Evolutionary conservation across 2,888 invertebrate genomes (phyloP), one percentile per base, ranked within the genome.

Genomic region (Drosophila mimetica): DNA sequence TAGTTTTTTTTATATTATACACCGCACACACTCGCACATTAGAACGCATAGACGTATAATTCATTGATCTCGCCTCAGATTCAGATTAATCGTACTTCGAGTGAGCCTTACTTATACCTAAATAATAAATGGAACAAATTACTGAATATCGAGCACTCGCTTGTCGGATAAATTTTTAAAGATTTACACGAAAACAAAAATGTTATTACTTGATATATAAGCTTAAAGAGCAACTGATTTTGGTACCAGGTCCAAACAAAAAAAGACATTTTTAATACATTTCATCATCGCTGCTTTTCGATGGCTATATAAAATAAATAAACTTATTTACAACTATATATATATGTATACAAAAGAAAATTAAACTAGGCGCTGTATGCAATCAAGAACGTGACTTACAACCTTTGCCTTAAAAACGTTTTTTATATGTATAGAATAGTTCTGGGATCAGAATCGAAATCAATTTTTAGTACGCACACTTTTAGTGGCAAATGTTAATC

Each of bases 321-420:
- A 41, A 61, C 44, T 39, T 65, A 73, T 61, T 52, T 67, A 67
- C 47, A 72, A 34, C 13, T 42, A 69, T 60, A 55, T 57, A 9
- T 42, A 69, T 60, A 55, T 57, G 9, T 52, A 74, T 50, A 60
- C 44, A 64, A 42, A 20, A 44, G 51, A 66, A 34, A 37, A 60
- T 53, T 69, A 55, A 52, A 70, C 51, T 67, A 81, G 69, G 55
- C 69, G 84, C 80, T 64, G 66, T 52, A 75, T 81, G 85, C 80
- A 84, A 80, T 84, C 84, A 80, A 70, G 32, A 74, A 74, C 6
- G 79, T 81, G 84, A 81, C 85, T 81, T 81, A 64, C 63, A 65
- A 66, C 70, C 55, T 71, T 76, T 71, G 79, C 79, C 79, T 83
- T 83, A 79, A 25, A 75, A 80, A 67, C 9, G 28, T 41, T 69